These are phyloP conservation scores for Rhopalosiphum nymphaeae DNA, from an alignment of 2,888 invertebrate species.

Conservation along the genomic window DNA sequence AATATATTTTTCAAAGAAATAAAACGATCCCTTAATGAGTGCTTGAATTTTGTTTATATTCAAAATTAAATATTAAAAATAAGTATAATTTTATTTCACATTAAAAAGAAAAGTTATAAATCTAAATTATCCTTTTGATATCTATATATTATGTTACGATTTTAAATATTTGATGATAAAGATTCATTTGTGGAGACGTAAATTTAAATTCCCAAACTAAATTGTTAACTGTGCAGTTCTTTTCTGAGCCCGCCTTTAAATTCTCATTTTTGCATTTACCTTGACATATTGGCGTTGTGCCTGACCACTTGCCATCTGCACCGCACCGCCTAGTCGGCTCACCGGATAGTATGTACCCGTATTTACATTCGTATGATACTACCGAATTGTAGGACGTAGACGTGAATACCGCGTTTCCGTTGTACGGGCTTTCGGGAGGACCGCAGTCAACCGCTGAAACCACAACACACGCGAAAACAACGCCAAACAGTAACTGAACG, in stretches of 20 bases:
- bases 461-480: conserved; percentile 69
- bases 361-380: conserved; percentile 95
- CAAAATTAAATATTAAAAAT: neutral
- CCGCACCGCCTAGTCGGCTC: conserved; percentile 92
- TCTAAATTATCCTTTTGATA: neutral
- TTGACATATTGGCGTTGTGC: conserved; percentile 91
- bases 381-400: conserved; percentile 95
- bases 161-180: neutral
- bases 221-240: neutral
- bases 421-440: conserved; percentile 89
- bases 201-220: neutral
- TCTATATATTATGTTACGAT: neutral
- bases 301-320: conserved; percentile 95
- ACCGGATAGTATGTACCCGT: conserved; percentile 86
- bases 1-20: neutral
- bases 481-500: conserved; percentile 64
- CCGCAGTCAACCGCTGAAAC: conserved; percentile 95
- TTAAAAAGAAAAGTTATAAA: neutral
- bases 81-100: neutral
- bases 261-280: conserved; percentile 73
- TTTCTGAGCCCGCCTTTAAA: neutral
- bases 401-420: conserved; percentile 93
- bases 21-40: neutral
- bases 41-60: neutral
- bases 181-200: neutral